Evolutionary conservation across 2,113 vertebrate species (phyloP).

Genomic region (Apeltes quadracus): DNA sequence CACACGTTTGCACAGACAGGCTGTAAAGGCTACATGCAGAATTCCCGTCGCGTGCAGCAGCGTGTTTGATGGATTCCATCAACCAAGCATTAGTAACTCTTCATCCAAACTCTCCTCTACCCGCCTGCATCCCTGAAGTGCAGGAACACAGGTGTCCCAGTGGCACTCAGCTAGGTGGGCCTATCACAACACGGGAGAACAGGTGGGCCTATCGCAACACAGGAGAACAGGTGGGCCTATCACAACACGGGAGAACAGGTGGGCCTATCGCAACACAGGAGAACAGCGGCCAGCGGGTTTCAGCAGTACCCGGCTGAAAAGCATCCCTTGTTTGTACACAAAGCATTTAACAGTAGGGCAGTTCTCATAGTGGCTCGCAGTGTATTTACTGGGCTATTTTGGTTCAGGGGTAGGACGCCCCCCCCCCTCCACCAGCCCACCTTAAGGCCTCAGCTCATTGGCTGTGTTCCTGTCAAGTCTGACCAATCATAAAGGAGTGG

Average conservation of each 20-base stretch:
- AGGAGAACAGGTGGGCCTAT: conserved; percentile 50
- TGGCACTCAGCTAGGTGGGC: conserved; percentile 42
- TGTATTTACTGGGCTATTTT: conserved; percentile 79
- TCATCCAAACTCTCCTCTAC: background rate
- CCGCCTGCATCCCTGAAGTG: conserved; percentile 13
- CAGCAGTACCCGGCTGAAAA: conserved; percentile 61
- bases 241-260: conserved; percentile 63
- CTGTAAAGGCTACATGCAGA: background rate
- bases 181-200: conserved; percentile 61
- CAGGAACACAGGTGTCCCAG: conserved; percentile 43
- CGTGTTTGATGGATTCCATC: background rate
- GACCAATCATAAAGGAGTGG: conserved; percentile 63
- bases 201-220: conserved; percentile 59
- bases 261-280: too few relatives aligned
- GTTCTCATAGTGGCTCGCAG: conserved; percentile 70
- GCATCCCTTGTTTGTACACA: conserved; percentile 77
- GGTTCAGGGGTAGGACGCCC: conserved; percentile 63
- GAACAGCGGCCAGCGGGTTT: conserved; percentile 55
- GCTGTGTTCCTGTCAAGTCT: conserved; percentile 49
- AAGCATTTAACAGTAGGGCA: conserved; percentile 65
- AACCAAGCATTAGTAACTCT: background rate
- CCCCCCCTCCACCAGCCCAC: conserved; percentile 30
- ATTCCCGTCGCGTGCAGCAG: background rate
- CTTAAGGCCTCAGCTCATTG: conserved; percentile 57
- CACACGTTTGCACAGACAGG: background rate